phyloP scores from a whole-genome alignment of 2,797 vertebrate genomes.

The Poecilia wingei region DNA sequence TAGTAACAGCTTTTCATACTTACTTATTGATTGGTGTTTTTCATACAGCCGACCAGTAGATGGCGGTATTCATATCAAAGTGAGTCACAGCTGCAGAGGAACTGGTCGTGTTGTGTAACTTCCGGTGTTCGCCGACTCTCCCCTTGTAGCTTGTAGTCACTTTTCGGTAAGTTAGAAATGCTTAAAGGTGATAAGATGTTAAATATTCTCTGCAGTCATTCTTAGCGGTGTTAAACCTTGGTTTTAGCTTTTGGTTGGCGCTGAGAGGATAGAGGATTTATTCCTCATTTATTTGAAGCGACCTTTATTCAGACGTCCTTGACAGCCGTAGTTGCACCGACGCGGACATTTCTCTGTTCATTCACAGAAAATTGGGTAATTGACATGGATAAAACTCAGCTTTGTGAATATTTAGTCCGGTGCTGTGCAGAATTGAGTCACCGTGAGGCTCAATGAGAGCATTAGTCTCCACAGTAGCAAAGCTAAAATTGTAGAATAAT shows the following conservation, averaged over 20 bases:
- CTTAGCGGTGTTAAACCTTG: background rate
- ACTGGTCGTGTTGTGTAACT: background rate
- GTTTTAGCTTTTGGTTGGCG: background rate
- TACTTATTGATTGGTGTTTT: background rate
- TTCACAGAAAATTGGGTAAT: background rate
- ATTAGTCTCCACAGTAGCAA: background rate
- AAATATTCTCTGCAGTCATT: background rate
- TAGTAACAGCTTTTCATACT: too few relatives aligned
- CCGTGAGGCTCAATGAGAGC: background rate
- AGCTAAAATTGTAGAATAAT: background rate
- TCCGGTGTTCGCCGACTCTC: background rate
- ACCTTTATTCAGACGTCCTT: constrained; percentile 11
- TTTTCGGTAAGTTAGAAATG: constrained; percentile 4
- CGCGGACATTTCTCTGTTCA: background rate
- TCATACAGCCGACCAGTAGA: background rate
- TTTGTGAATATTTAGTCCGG: background rate
- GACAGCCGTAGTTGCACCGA: background rate
- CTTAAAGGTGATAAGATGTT: background rate
- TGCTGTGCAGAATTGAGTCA: background rate
- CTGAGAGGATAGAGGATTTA: too few relatives aligned
- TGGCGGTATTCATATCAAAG: background rate
- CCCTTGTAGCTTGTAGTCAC: background rate
- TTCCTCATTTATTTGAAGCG: background rate
- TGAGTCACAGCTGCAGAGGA: background rate
- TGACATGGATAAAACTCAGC: background rate